Evolutionary conservation across 2,797 vertebrate species (phyloP).

Genomic region (Erethizon dorsatum): DNA sequence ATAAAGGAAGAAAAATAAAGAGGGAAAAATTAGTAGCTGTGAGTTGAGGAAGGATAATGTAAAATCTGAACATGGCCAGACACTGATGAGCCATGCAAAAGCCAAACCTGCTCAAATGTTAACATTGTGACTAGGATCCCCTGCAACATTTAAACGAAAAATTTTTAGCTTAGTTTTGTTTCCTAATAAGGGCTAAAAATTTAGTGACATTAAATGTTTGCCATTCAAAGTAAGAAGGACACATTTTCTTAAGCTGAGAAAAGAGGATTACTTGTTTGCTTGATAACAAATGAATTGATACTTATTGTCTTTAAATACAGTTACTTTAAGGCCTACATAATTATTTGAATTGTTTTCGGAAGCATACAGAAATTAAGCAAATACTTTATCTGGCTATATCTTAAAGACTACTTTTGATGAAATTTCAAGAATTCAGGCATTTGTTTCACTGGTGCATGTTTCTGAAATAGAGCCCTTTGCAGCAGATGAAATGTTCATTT

Average conservation of each 20-base stretch:
- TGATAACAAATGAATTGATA: neutral
- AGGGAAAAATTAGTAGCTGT: neutral
- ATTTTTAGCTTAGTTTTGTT: neutral
- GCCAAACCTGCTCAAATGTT: too few relatives aligned
- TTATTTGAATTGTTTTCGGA: constrained; percentile 15
- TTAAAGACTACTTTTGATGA: neutral
- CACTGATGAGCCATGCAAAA: neutral
- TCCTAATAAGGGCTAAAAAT: neutral
- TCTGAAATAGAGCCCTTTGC: neutral
- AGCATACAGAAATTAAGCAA: neutral
- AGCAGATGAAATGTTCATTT: neutral
- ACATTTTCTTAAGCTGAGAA: constrained; percentile 41
- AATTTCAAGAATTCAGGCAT: neutral
- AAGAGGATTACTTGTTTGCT: neutral
- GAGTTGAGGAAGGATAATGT: neutral
- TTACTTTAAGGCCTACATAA: neutral
- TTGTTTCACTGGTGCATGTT: neutral
- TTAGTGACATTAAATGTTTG: neutral
- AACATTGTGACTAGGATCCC: neutral
- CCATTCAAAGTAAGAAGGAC: neutral
- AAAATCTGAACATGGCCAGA: neutral
- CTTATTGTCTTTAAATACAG: neutral
- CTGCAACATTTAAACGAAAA: neutral
- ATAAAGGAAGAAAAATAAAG: neutral
- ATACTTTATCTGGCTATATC: neutral